phyloP scores from a whole-genome alignment of 2,797 vertebrate genomes.

The Pempheris klunzingeri region DNA sequence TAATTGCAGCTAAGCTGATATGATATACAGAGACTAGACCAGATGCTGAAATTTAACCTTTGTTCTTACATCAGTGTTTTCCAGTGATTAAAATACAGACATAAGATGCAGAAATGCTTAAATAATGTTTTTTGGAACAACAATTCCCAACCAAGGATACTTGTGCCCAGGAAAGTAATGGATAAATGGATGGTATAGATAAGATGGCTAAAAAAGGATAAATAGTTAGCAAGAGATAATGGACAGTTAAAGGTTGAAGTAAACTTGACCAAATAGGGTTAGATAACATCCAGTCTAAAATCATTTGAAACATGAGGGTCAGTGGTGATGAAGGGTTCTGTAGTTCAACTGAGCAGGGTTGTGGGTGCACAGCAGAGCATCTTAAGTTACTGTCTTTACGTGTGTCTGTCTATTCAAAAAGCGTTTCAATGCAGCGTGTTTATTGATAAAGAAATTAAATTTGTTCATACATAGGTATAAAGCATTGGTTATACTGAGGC shows the following conservation, averaged over 20 bases:
- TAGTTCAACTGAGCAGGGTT: background rate
- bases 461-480: background rate
- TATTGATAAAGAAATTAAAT: constrained; percentile 2
- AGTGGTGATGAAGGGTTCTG: background rate
- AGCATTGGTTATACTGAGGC: background rate
- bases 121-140: background rate
- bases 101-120: no score
- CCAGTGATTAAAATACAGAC: no score
- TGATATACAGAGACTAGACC: background rate
- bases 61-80: constrained; percentile 6
- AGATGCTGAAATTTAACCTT: background rate
- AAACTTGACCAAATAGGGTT: background rate
- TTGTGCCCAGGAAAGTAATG: background rate
- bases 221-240: no score
- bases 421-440: background rate
- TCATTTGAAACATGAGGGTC: background rate
- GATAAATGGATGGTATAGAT: background rate
- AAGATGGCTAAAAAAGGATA: no score
- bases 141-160: background rate
- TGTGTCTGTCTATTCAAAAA: background rate
- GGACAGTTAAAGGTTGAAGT: background rate
- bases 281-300: background rate
- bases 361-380: background rate
- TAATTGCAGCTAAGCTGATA: constrained; percentile 4
- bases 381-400: background rate